Evolutionary conservation across 2,113 vertebrate species (phyloP).

Genomic region (Catagonus wagneri): DNA sequence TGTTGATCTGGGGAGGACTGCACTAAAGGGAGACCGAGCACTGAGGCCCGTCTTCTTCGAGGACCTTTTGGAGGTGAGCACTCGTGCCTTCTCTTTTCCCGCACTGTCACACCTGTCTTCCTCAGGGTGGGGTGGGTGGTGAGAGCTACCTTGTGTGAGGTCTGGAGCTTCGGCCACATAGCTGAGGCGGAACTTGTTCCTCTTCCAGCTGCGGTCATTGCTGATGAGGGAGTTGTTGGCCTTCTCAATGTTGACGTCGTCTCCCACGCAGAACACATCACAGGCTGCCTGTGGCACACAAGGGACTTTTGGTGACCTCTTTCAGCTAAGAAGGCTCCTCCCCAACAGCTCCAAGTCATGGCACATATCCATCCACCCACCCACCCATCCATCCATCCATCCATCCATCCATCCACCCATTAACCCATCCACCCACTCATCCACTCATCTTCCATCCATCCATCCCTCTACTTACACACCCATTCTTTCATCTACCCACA

Average conservation of each 20-base stretch:
- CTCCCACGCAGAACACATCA: conserved; percentile 98
- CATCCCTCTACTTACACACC: too few species aligned
- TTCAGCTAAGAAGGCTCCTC: not conserved
- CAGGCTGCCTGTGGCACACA: conserved; percentile 93
- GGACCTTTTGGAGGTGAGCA: accelerated
- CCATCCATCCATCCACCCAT: too few species aligned
- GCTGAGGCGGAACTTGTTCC: conserved; percentile 97
- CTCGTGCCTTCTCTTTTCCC: not conserved
- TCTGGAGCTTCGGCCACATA: conserved; percentile 94
- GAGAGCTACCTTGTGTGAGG: conserved; percentile 92
- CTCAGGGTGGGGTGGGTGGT: accelerated
- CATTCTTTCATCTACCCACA: accelerated
- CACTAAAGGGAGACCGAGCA: not conserved
- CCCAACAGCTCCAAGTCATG: not conserved
- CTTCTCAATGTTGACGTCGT: conserved; percentile 98
- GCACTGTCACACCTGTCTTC: accelerated
- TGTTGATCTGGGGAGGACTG: not conserved
- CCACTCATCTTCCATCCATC: accelerated
- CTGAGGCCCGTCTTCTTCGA: not conserved
- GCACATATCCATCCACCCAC: too few species aligned
- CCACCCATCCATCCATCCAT: too few species aligned
- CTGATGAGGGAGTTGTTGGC: conserved; percentile 98
- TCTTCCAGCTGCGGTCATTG: conserved; percentile 99
- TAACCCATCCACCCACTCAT: accelerated
- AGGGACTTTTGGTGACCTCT: conserved; percentile 50